These are phyloP conservation scores for Halictus quadricinctus DNA, from an alignment of 2,888 invertebrate genomes.

Conservation along the genomic window DNA sequence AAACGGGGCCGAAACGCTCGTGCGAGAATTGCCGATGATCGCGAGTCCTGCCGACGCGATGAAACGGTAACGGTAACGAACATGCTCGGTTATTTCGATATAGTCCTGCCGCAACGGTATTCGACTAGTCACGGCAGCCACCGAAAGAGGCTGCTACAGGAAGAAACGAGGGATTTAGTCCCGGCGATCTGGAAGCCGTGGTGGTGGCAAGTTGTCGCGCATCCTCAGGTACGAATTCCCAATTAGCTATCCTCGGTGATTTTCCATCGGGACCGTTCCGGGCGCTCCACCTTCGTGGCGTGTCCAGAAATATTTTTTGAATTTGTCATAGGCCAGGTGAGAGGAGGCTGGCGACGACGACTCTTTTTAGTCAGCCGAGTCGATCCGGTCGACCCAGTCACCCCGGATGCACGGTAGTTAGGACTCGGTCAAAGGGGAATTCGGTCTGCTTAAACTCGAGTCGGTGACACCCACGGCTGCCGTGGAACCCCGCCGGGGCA, in stretches of 20 bases:
- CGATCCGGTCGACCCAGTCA: slow-evolving; percentile 38
- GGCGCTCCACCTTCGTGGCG: slow-evolving; percentile 56
- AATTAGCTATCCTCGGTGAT: slow-evolving; percentile 72
- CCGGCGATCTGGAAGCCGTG: not conserved
- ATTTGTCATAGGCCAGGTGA: slow-evolving; percentile 80
- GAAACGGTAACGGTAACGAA: not conserved
- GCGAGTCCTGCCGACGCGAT: slow-evolving; percentile 5
- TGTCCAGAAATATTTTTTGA: slow-evolving; percentile 71
- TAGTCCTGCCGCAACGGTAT: not conserved
- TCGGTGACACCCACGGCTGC: slow-evolving; percentile 40
- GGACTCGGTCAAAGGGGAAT: slow-evolving; percentile 62
- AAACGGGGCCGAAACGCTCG: slow-evolving; percentile 50
- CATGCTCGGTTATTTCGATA: not conserved
- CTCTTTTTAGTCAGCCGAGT: slow-evolving; percentile 31
- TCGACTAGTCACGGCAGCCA: not conserved
- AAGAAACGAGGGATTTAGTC: slow-evolving; percentile 18
- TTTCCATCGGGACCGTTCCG: slow-evolving; percentile 62
- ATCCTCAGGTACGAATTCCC: slow-evolving; percentile 66
- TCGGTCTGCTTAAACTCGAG: slow-evolving; percentile 54
- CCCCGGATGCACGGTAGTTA: slow-evolving; percentile 76
- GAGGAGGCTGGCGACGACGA: slow-evolving; percentile 39
- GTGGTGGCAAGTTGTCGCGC: not conserved
- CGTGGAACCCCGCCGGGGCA: slow-evolving; percentile 48
- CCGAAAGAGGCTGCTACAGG: not conserved
- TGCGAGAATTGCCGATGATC: slow-evolving; percentile 67